Conservation (phyloP, 1,140 invertebrate species). For the Heliconius hermathena region DNA sequence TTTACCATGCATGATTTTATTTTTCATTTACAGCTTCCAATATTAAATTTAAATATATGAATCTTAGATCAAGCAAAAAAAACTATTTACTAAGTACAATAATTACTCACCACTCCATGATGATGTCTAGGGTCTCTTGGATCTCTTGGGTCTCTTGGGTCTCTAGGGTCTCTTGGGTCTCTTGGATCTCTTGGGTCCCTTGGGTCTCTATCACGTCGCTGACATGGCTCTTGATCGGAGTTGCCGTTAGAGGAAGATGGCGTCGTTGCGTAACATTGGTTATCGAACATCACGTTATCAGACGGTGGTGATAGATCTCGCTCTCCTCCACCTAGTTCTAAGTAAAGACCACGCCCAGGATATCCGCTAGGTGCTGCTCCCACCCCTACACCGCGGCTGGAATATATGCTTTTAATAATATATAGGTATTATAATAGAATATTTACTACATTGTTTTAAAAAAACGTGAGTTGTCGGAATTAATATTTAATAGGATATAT, state of each 20-base stretch:
- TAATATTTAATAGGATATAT: too few relatives aligned
- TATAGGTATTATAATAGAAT: neutral
- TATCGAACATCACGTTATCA: conserved; percentile 96
- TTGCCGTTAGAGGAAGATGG: conserved; percentile 95
- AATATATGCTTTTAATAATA: neutral
- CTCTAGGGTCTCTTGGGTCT: too few relatives aligned
- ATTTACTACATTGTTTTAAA: neutral
- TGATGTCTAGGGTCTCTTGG: conserved; percentile 67
- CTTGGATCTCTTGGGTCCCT: conserved; percentile 27
- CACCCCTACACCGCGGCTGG: conserved; percentile 69
- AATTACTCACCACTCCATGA: conserved; percentile 66
- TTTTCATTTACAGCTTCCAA: too few relatives aligned
- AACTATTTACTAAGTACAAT: neutral
- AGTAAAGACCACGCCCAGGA: conserved; percentile 87
- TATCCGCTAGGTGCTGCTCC: conserved; percentile 79
- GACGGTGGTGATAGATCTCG: conserved; percentile 93
- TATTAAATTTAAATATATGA: too few relatives aligned
- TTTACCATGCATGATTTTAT: too few relatives aligned
- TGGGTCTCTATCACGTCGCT: conserved; percentile 77
- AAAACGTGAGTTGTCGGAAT: too few relatives aligned
- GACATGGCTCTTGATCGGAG: conserved; percentile 90
- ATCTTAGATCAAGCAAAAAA: neutral
- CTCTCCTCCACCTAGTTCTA: conserved; percentile 88
- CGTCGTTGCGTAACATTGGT: conserved; percentile 96
- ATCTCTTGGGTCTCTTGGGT: too few relatives aligned